Evolutionary conservation across 2,797 vertebrate genomes (phyloP).

Genomic region (Eurystomus glaucurus): DNA sequence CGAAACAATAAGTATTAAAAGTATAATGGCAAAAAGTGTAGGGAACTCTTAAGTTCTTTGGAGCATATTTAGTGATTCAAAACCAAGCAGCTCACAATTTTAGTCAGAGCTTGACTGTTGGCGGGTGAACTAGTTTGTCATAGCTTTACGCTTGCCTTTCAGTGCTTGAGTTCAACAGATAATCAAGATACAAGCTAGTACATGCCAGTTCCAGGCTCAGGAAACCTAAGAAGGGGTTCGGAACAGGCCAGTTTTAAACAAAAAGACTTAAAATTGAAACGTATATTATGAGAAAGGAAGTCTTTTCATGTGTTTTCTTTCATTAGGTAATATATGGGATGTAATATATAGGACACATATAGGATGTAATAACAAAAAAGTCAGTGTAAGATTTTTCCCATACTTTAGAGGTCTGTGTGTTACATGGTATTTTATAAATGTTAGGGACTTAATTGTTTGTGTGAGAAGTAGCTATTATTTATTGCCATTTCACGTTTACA

Average conservation of each 20-base stretch:
- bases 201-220: background rate
- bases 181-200: background rate
- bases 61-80: background rate
- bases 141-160: background rate
- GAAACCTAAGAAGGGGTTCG: background rate
- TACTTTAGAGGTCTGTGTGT: background rate
- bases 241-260: background rate
- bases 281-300: background rate
- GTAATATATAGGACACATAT: background rate
- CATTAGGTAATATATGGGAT: slow-evolving; percentile 17
- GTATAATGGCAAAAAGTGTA: background rate
- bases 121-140: background rate
- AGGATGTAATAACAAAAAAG: background rate
- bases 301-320: slow-evolving; percentile 35
- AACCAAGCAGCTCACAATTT: background rate
- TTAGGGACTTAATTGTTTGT: slow-evolving; percentile 51
- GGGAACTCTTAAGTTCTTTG: background rate
- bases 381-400: background rate
- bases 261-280: background rate
- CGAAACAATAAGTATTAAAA: background rate
- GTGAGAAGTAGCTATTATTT: slow-evolving; percentile 60
- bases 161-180: background rate
- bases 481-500: slow-evolving; percentile 45
- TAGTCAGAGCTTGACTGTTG: background rate
- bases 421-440: slow-evolving; percentile 45